These are phyloP conservation scores for Drosophila atroscutellata DNA, from an alignment of 2,888 invertebrate genomes.

Conservation along the genomic window DNA sequence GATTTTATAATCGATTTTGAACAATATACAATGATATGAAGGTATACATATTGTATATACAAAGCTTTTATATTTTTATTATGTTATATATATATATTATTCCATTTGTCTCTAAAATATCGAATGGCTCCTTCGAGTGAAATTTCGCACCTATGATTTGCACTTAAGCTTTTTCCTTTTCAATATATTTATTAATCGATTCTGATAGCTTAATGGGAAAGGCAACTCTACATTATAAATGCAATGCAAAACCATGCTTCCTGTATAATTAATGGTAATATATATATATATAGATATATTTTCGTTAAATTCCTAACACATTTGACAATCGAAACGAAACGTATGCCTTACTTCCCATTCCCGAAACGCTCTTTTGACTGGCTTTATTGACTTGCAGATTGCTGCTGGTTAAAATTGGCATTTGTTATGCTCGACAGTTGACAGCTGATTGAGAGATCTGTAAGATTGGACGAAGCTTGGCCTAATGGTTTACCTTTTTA, in stretches of 20 bases:
- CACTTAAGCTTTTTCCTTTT: not conserved
- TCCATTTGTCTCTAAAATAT: not conserved
- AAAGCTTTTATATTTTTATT: not conserved
- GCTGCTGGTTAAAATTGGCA: slow-evolving; percentile 50
- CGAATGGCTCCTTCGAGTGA: not conserved
- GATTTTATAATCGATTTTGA: slow-evolving; percentile 9
- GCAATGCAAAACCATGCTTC: not conserved
- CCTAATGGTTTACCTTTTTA: slow-evolving; percentile 63
- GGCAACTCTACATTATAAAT: not conserved
- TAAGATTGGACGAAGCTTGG: slow-evolving; percentile 33
- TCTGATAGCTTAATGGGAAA: not conserved
- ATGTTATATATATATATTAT: not conserved
- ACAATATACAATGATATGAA: not conserved
- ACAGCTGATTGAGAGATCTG: slow-evolving; percentile 68
- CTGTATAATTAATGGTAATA: slow-evolving; percentile 32
- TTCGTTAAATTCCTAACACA: slow-evolving; percentile 13
- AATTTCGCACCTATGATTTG: not conserved
- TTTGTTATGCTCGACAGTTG: slow-evolving; percentile 58
- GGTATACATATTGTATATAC: not conserved
- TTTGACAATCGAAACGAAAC: not conserved
- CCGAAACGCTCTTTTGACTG: not conserved
- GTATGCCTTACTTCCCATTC: not conserved
- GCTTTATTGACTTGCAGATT: slow-evolving; percentile 58
- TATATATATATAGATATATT: not conserved
- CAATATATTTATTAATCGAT: not conserved